Conservation (phyloP, 2,113 vertebrate species). For the Oreochromis aureus region DNA sequence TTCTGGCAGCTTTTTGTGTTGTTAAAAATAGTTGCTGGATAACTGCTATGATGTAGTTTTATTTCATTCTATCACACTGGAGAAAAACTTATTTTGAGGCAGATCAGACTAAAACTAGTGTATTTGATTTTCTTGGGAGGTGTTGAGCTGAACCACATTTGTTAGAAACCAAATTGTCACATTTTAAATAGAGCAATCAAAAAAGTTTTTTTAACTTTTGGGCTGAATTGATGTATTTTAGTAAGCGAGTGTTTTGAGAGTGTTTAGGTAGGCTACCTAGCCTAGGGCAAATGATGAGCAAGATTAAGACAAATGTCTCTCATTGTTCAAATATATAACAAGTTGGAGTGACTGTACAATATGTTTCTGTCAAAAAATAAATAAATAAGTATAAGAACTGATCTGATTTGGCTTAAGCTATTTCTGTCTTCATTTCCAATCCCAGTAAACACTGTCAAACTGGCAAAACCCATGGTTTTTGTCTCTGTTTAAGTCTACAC, state of each 20-base stretch:
- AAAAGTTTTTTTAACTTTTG: accelerated
- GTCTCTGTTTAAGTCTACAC: not conserved
- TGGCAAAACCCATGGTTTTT: accelerated
- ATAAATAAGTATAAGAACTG: not conserved
- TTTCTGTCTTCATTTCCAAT: not conserved
- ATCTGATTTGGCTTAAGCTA: not conserved
- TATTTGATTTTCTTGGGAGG: not conserved
- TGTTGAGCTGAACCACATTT: not conserved
- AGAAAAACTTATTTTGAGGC: not conserved
- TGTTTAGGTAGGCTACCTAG: not conserved
- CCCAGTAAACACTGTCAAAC: not conserved
- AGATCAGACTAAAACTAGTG: not conserved
- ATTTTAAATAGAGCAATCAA: not conserved
- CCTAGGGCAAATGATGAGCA: not conserved
- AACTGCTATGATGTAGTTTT: not conserved
- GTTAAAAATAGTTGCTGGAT: not conserved
- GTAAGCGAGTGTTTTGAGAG: not conserved
- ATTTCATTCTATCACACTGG: not conserved
- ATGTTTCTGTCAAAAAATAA: not conserved
- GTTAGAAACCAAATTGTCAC: not conserved
- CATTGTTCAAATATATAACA: not conserved
- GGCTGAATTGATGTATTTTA: not conserved
- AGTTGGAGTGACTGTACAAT: not conserved
- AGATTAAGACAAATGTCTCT: not conserved
- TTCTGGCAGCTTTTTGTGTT: not conserved